phyloP scores from a whole-genome alignment of 2,888 invertebrate species.

The Rotaria macrura region DNA sequence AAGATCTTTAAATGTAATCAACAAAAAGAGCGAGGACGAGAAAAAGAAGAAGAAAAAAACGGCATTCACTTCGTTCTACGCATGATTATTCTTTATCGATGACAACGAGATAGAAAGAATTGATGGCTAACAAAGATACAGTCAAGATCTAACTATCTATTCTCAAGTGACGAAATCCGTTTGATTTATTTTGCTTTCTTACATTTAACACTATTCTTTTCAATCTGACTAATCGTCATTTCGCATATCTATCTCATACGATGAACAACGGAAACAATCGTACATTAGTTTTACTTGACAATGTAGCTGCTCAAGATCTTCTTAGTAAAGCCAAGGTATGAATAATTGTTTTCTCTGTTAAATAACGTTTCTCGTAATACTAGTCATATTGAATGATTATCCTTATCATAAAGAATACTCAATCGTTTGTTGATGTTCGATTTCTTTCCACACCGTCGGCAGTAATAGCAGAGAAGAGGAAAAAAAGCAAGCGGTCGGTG shows the following conservation, averaged over 20 bases:
- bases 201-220: not conserved
- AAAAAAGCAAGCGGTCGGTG: not conserved
- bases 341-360: not conserved
- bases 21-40: not conserved
- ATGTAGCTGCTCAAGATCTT: not conserved
- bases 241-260: not conserved
- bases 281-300: not conserved
- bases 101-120: not conserved
- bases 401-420: not conserved
- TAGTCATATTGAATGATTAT: not conserved
- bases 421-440: not conserved
- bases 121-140: slow-evolving; percentile 12
- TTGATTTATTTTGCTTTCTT: not conserved
- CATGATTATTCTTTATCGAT: slow-evolving; percentile 2
- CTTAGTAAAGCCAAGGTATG: slow-evolving; percentile 11
- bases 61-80: not conserved
- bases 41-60: not conserved
- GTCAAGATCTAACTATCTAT: not conserved
- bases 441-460: not conserved
- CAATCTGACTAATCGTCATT: not conserved
- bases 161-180: not conserved
- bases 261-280: not conserved
- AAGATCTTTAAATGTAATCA: not conserved
- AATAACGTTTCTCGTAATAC: no score
- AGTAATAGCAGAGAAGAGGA: not conserved